These are phyloP conservation scores for Lates calcarifer DNA, from an alignment of 2,113 vertebrate genomes.

Conservation along the genomic window DNA sequence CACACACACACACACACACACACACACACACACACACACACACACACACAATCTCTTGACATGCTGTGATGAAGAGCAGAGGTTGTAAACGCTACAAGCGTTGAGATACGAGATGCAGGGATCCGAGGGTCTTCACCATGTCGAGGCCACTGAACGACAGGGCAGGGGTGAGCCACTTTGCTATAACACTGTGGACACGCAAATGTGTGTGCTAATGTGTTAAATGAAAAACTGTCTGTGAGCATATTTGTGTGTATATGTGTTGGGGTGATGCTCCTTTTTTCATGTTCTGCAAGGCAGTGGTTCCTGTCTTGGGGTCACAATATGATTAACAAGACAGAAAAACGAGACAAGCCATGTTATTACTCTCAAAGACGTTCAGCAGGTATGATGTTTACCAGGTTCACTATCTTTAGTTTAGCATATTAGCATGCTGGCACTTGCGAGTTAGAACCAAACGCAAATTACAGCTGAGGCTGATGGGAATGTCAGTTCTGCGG, in stretches of 20 bases:
- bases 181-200: constrained; percentile 3
- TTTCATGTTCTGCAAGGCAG: background rate
- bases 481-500: background rate
- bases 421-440: background rate
- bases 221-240: constrained; percentile 22
- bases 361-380: background rate
- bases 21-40: constrained; percentile 16
- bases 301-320: background rate
- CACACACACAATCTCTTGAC: constrained; percentile 28
- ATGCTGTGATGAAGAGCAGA: constrained; percentile 73
- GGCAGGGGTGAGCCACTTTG: constrained; percentile 39
- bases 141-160: constrained; percentile 39
- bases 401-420: background rate
- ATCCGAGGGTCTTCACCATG: constrained; percentile 51
- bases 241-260: constrained; percentile 1
- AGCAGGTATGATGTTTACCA: background rate
- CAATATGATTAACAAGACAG: background rate
- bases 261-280: background rate
- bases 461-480: background rate
- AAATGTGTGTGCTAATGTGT: constrained; percentile 18
- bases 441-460: background rate
- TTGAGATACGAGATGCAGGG: constrained; percentile 41
- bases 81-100: constrained; percentile 62
- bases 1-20: constrained; percentile 20
- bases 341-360: background rate